A percentile compares a stretch with the other conserved stretches of the same genome.
phyloP scores from a whole-genome alignment of 1,140 invertebrate species.

The Elysia chlorotica region DNA sequence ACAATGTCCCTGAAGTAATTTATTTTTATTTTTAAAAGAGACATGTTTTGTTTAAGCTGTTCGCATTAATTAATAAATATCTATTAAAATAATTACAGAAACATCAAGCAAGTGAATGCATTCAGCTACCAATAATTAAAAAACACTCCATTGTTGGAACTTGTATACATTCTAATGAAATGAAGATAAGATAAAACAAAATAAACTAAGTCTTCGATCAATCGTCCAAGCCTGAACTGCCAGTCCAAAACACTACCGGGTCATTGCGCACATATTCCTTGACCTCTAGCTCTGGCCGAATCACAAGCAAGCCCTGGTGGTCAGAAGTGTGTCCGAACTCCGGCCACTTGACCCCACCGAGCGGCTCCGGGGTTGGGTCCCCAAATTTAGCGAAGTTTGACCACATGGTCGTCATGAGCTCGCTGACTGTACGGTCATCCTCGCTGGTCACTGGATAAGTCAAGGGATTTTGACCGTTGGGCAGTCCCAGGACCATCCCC shows the following conservation, averaged over 20 bases:
- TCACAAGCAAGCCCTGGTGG: background rate
- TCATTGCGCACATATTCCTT: background rate
- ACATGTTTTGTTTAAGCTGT: too few relatives aligned
- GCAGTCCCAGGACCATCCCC: conserved; percentile 1
- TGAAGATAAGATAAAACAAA: too few relatives aligned
- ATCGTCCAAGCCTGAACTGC: too few relatives aligned
- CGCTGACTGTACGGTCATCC: background rate
- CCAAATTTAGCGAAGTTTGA: background rate
- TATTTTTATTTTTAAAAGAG: too few relatives aligned
- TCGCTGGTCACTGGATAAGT: background rate
- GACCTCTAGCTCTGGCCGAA: background rate
- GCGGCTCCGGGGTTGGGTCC: background rate
- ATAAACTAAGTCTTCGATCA: too few relatives aligned
- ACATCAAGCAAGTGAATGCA: too few relatives aligned
- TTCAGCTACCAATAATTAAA: too few relatives aligned
- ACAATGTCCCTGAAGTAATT: too few relatives aligned
- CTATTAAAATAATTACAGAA: too few relatives aligned
- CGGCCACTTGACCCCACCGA: background rate
- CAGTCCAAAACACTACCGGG: background rate
- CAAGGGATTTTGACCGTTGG: background rate
- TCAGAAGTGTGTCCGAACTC: background rate
- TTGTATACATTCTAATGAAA: too few relatives aligned
- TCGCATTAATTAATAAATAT: too few relatives aligned
- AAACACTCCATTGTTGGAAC: too few relatives aligned
- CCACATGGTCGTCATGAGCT: background rate